Conservation (phyloP, 2,797 vertebrate species). For the Margarornis squamiger region DNA sequence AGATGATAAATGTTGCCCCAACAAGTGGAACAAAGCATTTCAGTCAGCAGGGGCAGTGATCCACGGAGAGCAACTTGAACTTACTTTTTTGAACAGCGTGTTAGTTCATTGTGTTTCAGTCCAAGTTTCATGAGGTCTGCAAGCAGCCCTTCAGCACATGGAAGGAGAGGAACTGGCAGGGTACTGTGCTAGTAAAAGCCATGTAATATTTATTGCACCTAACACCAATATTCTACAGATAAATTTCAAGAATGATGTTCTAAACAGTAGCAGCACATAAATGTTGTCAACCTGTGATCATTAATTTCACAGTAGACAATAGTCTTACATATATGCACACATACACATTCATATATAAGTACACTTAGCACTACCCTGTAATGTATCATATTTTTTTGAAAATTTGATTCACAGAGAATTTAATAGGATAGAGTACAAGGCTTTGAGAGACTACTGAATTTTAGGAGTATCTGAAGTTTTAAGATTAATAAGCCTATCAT, state of each 20-base stretch:
- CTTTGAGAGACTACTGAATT: not conserved
- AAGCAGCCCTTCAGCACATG: not conserved
- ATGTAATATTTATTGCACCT: not conserved
- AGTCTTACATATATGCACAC: not conserved
- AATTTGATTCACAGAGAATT: not conserved
- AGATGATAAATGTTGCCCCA: not conserved
- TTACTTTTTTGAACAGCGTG: not conserved
- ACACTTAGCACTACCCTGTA: not conserved
- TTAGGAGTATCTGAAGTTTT: not conserved
- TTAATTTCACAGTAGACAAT: not conserved
- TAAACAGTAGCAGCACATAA: not conserved
- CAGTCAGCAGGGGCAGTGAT: not conserved
- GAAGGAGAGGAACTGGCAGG: not conserved
- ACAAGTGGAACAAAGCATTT: not conserved
- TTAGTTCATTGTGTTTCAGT: not conserved
- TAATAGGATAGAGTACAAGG: not conserved
- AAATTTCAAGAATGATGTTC: not conserved
- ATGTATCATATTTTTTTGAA: not conserved
- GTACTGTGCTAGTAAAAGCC: not conserved
- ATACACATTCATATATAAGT: not conserved
- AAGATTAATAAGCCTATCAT: not conserved
- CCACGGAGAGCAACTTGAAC: not conserved
- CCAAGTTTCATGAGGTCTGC: not conserved
- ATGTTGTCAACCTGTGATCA: not conserved
- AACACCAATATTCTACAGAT: not conserved